These are phyloP conservation scores for Turritopsis rubra DNA, from an alignment of 30 jellyfish, hydroid and myxozoan species.

Conservation along the genomic window DNA sequence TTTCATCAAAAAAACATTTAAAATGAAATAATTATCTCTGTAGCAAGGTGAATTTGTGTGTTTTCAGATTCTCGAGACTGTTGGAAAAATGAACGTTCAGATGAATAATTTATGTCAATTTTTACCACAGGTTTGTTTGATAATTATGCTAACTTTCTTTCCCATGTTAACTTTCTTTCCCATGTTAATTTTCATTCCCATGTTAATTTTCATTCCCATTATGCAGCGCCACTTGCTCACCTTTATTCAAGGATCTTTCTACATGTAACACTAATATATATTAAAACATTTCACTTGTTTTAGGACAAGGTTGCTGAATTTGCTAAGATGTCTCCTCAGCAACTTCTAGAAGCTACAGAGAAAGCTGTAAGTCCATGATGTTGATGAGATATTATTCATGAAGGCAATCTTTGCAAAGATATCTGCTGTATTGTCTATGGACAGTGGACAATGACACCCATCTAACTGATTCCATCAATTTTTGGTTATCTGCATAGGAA, in stretches of 20 bases:
- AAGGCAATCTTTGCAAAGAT: too few relatives aligned
- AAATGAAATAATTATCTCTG: too few relatives aligned
- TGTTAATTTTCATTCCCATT: too few relatives aligned
- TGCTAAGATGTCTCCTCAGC: conserved; percentile 91
- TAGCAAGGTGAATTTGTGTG: not conserved
- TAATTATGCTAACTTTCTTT: not conserved
- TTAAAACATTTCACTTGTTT: not conserved
- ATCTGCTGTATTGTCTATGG: too few relatives aligned
- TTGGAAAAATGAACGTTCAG: conserved; percentile 60
- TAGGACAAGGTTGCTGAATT: conserved; percentile 93
- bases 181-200: not conserved
- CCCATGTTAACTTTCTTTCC: not conserved
- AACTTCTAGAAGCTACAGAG: conserved; percentile 76
- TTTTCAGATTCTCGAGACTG: conserved; percentile 48
- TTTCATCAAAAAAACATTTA: too few relatives aligned
- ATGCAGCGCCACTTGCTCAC: too few relatives aligned
- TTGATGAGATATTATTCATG: not conserved
- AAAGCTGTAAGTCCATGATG: conserved; percentile 61
- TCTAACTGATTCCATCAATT: too few relatives aligned
- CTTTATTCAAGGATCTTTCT: too few relatives aligned
- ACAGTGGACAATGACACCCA: too few relatives aligned
- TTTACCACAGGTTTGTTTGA: conserved; percentile 70
- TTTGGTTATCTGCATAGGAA: too few relatives aligned
- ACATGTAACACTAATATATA: too few relatives aligned
- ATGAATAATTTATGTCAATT: conserved; percentile 85